Base-by-base conservation (phyloP, 2,888 invertebrate species). In the Scelioninae gen. 2 region DNA sequence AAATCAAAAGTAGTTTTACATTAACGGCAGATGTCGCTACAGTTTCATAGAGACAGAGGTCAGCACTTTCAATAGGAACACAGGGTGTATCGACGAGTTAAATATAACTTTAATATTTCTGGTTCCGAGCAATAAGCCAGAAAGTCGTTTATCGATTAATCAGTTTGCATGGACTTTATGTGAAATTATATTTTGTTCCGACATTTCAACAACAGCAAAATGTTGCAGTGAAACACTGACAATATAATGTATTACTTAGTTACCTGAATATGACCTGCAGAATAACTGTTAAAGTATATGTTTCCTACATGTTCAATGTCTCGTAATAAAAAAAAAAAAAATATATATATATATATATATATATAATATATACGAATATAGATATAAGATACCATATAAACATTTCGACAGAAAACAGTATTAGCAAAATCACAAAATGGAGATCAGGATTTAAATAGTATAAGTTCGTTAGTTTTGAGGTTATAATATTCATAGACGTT, bases 201-300 rank as follows among this genome's bases (percentile, higher is more conserved):
- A 52, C 45, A 58, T 68, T 68, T 13, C n/a, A 10, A 50, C 16
- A 10, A 53, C 15, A 33, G 25, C 19, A 55, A 55, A 57, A 67
- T 55, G 37, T 73, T 55, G 67, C 73, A 52, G 60, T 65, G 50
- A 65, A 64, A 64, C 53, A 46, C 65, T 65, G 67, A 61, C 73
- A 67, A 73, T 73, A 73, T 73, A 33, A 68, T 55, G 50, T 65
- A 64, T 52, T 71, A 61, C 67, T 73, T 68, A 67, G 67, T 67
- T 73, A 73, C 73, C 63, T 73, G 73, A 67, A 73, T 67, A 43
- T 55, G 33, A 61, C 55, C 46, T 46, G 61, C 41, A 43, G 39
- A 67, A 53, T 67, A 48, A 67, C 41, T 61, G 61, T 73, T 45
- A 64, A 64, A 55, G 9, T 64, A 35, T 50, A 28, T 67, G 72